phyloP scores from a whole-genome alignment of 2,113 vertebrate genomes.

The Mus pahari region DNA sequence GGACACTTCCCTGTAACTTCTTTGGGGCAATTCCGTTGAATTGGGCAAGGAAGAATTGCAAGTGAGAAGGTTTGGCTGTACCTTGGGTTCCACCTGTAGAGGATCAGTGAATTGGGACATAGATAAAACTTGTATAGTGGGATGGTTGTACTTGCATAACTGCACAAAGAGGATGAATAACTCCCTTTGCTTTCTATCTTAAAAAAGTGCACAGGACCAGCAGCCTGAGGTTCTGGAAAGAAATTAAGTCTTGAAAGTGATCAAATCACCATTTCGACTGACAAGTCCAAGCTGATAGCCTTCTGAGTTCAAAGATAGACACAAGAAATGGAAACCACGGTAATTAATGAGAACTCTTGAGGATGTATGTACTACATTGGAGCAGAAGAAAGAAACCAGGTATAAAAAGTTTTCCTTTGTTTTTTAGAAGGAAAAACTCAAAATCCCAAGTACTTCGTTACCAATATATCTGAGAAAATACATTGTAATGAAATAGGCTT shows the following conservation, averaged over 20 bases:
- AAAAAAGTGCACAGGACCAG: neutral
- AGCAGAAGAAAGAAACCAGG: neutral
- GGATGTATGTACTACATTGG: neutral
- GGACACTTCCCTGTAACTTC: neutral
- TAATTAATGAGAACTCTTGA: neutral
- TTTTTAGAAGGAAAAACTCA: constrained; percentile 1
- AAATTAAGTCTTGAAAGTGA: neutral
- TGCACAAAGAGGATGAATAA: neutral
- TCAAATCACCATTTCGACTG: neutral
- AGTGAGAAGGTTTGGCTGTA: neutral
- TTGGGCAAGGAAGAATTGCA: neutral
- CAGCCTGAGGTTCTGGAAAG: neutral
- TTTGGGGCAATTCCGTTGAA: neutral
- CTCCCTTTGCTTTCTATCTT: neutral
- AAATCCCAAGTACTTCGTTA: neutral
- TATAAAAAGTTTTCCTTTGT: neutral
- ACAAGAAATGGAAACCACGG: neutral
- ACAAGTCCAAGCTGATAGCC: neutral
- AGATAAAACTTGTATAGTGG: neutral
- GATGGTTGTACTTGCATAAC: neutral
- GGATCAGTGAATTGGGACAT: neutral
- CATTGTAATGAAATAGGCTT: neutral
- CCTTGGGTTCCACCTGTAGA: neutral
- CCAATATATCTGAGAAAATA: neutral
- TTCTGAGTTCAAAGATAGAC: neutral